phyloP scores from a whole-genome alignment of 1,140 invertebrate genomes.

The Ooceraea biroi region DNA sequence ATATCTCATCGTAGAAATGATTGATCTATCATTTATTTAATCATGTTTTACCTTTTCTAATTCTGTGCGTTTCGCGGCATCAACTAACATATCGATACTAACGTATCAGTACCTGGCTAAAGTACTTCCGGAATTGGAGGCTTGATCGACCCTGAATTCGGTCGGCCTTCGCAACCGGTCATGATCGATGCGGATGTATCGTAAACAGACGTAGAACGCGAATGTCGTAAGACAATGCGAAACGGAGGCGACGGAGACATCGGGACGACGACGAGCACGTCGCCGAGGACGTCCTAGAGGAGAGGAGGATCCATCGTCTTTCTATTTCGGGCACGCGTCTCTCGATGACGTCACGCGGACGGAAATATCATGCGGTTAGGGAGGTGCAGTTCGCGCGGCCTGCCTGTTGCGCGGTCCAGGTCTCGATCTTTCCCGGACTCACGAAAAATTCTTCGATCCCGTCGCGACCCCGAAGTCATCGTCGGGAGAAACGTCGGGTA shows the following conservation, averaged over 20 bases:
- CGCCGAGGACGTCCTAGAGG: slow-evolving; percentile 79
- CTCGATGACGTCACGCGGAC: slow-evolving; percentile 83
- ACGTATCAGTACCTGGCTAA: no score
- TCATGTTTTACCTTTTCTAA: neutral
- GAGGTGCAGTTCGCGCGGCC: slow-evolving; percentile 74
- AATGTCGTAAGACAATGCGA: slow-evolving; percentile 65
- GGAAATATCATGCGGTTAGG: slow-evolving; percentile 84
- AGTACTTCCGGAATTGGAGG: neutral
- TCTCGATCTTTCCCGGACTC: slow-evolving; percentile 83
- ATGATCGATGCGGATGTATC: slow-evolving; percentile 50
- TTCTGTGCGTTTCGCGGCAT: neutral
- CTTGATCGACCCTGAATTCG: slow-evolving; percentile 69
- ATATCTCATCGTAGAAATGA: neutral
- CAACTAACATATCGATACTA: neutral
- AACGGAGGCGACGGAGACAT: slow-evolving; percentile 8
- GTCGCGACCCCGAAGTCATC: slow-evolving; percentile 2
- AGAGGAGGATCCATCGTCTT: slow-evolving; percentile 74
- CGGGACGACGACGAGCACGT: slow-evolving; percentile 44
- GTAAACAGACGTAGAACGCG: slow-evolving; percentile 76
- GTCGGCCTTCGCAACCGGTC: slow-evolving; percentile 66
- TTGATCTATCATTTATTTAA: neutral
- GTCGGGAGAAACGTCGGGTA: neutral
- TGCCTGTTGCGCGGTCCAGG: slow-evolving; percentile 79
- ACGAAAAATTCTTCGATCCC: slow-evolving; percentile 78
- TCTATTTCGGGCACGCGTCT: slow-evolving; percentile 83